Percentiles rank a stretch among this genome's conserved stretches.
Conservation (phyloP, 2,797 vertebrate genomes). For the Hydrophis major region DNA sequence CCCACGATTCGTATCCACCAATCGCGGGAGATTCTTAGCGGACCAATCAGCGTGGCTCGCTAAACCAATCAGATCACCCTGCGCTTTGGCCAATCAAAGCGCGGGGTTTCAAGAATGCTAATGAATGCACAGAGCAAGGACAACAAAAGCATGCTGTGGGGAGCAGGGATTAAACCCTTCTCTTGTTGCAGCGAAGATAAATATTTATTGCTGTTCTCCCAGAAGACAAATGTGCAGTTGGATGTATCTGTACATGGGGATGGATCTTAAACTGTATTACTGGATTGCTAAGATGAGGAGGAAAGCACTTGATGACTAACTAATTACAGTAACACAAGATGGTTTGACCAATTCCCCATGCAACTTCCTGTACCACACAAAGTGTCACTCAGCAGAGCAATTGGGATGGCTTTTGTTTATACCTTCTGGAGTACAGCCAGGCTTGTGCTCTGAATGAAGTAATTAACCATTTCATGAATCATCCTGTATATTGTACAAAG, state of each 20-base stretch:
- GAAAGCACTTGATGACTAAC: background rate
- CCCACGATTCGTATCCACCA: too few relatives aligned
- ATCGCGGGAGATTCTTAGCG: too few relatives aligned
- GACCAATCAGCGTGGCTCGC: too few relatives aligned
- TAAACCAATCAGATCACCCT: too few relatives aligned
- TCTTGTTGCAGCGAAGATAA: background rate
- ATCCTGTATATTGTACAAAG: constrained; percentile 35
- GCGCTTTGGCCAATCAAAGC: too few relatives aligned
- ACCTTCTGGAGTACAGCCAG: background rate
- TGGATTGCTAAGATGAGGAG: background rate
- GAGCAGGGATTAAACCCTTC: background rate
- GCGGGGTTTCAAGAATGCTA: too few relatives aligned
- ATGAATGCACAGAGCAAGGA: too few relatives aligned
- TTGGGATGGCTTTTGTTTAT: constrained; percentile 21
- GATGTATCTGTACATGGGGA: background rate
- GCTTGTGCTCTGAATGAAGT: constrained; percentile 36
- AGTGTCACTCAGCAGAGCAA: background rate
- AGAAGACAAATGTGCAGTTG: background rate
- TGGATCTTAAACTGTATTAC: background rate
- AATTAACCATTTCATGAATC: constrained; percentile 48
- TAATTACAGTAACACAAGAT: background rate
- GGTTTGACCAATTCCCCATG: background rate
- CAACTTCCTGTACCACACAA: background rate
- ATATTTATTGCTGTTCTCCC: background rate
- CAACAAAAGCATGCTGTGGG: background rate